These are phyloP conservation scores for Bilobella aurantiaca DNA, from an alignment of 1,140 invertebrate species.

Conservation along the genomic window DNA sequence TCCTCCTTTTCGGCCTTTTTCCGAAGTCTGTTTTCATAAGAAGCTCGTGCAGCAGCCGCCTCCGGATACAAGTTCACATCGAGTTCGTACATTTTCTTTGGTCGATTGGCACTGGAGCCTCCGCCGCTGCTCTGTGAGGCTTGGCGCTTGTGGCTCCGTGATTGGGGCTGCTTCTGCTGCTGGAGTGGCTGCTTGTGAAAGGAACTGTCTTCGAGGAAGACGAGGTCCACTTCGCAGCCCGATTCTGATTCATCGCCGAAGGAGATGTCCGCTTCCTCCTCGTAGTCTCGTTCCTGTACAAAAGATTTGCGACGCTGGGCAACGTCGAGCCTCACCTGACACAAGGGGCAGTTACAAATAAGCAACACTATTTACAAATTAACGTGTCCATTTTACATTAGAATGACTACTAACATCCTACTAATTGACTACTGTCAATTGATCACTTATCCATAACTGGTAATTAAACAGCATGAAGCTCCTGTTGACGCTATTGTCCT, in stretches of 20 bases:
- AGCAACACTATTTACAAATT: no score
- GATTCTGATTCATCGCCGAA: background rate
- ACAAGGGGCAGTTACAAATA: no score
- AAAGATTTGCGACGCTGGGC: background rate
- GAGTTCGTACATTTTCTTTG: constrained; percentile 1
- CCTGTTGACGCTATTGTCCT: no score
- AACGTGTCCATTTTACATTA: background rate
- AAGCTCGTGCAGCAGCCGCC: background rate
- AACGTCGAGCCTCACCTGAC: background rate
- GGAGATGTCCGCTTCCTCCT: background rate
- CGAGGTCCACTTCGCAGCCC: background rate
- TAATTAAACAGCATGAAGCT: background rate
- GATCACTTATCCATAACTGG: background rate
- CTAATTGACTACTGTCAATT: background rate
- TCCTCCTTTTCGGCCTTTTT: background rate
- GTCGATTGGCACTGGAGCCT: background rate
- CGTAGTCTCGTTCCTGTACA: background rate
- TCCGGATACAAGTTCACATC: background rate
- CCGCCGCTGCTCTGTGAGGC: background rate
- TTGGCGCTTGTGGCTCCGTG: background rate
- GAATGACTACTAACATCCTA: background rate
- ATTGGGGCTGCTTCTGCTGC: background rate
- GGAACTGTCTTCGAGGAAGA: background rate
- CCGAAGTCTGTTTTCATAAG: background rate
- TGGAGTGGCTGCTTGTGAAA: background rate